Evolutionary conservation across 30 jellyfish, hydroid and myxozoan species (phyloP).

Genomic region (Morbakka virulenta): DNA sequence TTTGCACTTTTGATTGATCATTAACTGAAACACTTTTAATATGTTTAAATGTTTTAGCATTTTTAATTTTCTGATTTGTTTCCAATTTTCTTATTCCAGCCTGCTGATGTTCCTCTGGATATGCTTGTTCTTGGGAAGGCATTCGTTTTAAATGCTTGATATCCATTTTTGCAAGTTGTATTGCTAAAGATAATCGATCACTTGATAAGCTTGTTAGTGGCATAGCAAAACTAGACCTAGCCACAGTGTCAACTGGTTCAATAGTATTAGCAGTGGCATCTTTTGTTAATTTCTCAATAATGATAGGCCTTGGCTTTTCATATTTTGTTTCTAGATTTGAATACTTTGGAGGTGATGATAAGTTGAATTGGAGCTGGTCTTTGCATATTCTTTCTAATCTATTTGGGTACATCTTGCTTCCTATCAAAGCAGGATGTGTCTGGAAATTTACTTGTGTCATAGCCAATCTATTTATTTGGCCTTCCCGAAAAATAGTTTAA

Average conservation of each 20-base stretch:
- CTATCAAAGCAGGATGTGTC: neutral
- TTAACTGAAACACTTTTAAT: neutral
- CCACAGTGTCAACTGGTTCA: neutral
- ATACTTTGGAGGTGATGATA: conserved; percentile 22
- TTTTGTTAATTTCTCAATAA: conserved; percentile 74
- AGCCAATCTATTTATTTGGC: no score
- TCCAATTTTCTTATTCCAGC: neutral
- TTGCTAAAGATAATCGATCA: conserved; percentile 80
- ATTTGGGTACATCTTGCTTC: neutral
- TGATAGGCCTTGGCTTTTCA: conserved; percentile 75
- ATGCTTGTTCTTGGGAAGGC: conserved; percentile 4
- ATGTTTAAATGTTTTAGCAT: neutral
- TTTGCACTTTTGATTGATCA: neutral
- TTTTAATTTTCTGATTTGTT: neutral
- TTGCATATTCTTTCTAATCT: neutral
- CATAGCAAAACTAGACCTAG: neutral
- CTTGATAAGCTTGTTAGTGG: conserved; percentile 43
- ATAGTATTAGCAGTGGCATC: neutral
- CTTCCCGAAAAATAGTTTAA: no score
- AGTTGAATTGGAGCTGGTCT: conserved; percentile 63
- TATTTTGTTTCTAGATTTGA: conserved; percentile 43
- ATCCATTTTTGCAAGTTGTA: conserved; percentile 90
- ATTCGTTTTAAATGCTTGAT: conserved; percentile 54
- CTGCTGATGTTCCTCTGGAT: neutral
- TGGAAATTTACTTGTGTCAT: neutral